A percentile compares a stretch with the other conserved stretches of the same genome.
Evolutionary conservation across 2,797 vertebrate species (phyloP).

Genomic region (Echeneis naucrates): DNA sequence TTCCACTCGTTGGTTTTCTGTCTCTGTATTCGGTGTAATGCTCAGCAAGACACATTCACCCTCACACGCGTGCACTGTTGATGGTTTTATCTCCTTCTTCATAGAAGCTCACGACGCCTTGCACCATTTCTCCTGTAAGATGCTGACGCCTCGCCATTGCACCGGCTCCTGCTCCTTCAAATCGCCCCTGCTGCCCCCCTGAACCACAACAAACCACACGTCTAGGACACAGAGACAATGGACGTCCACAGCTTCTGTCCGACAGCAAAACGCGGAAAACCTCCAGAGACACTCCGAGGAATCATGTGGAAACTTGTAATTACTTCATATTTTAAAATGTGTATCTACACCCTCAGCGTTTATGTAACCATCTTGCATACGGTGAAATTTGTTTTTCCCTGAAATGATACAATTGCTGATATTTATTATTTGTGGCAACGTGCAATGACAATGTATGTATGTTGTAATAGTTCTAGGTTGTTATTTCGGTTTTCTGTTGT

Average conservation of each 20-base stretch:
- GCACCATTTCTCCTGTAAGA: slow-evolving; percentile 97
- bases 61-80: slow-evolving; percentile 53
- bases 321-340: slow-evolving; percentile 65
- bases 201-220: slow-evolving; percentile 50
- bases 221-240: neutral
- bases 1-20: neutral
- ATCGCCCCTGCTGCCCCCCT: slow-evolving; percentile 92
- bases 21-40: neutral
- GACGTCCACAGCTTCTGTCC: slow-evolving; percentile 31
- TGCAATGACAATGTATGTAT: slow-evolving; percentile 93
- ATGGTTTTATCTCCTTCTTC: slow-evolving; percentile 79
- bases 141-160: slow-evolving; percentile 97
- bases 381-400: slow-evolving; percentile 72
- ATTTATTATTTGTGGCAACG: slow-evolving; percentile 92
- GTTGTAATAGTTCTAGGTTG: slow-evolving; percentile 85
- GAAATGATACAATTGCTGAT: slow-evolving; percentile 74
- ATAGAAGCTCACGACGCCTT: slow-evolving; percentile 96
- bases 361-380: slow-evolving; percentile 75
- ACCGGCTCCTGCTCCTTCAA: slow-evolving; percentile 96
- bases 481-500: slow-evolving; percentile 72
- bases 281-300: slow-evolving; percentile 36
- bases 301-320: slow-evolving; percentile 68
- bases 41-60: neutral
- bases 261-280: slow-evolving; percentile 18
- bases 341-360: slow-evolving; percentile 75